phyloP scores from a whole-genome alignment of 2,113 vertebrate genomes.

The Seriola quinqueradiata region DNA sequence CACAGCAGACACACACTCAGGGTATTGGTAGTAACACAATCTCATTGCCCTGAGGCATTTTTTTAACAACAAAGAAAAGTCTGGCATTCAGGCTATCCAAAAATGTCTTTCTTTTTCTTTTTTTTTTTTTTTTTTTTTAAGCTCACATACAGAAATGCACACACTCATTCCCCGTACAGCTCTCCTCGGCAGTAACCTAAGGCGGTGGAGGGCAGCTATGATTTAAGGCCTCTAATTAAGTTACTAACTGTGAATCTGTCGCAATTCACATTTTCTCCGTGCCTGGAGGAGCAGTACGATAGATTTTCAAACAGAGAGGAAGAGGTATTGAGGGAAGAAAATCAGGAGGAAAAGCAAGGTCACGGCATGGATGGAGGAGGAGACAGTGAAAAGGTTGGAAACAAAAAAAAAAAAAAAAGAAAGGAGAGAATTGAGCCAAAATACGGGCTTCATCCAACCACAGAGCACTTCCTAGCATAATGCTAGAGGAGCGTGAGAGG shows the following conservation, averaged over 20 bases:
- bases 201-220: slow-evolving; percentile 61
- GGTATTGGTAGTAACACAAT: not conserved
- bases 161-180: slow-evolving; percentile 18
- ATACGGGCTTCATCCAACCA: slow-evolving; percentile 25
- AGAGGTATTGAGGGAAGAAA: slow-evolving; percentile 36
- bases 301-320: slow-evolving; percentile 54
- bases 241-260: slow-evolving; percentile 74
- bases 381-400: not conserved
- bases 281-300: slow-evolving; percentile 44
- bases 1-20: not conserved
- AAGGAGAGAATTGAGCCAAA: slow-evolving; percentile 31
- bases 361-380: slow-evolving; percentile 3
- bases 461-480: slow-evolving; percentile 19
- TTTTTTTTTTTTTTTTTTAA: slow-evolving; percentile 1
- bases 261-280: slow-evolving; percentile 61
- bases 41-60: not conserved
- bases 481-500: slow-evolving; percentile 28
- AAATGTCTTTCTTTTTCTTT: slow-evolving; percentile 1
- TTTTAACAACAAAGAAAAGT: slow-evolving; percentile 45
- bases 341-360: slow-evolving; percentile 38
- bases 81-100: slow-evolving; percentile 19
- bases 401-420: not conserved
- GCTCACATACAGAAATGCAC: slow-evolving; percentile 21
- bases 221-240: slow-evolving; percentile 79
- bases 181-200: slow-evolving; percentile 39